These are phyloP conservation scores for Tortricodes alternella DNA, from an alignment of 2,888 invertebrate species.

Conservation along the genomic window DNA sequence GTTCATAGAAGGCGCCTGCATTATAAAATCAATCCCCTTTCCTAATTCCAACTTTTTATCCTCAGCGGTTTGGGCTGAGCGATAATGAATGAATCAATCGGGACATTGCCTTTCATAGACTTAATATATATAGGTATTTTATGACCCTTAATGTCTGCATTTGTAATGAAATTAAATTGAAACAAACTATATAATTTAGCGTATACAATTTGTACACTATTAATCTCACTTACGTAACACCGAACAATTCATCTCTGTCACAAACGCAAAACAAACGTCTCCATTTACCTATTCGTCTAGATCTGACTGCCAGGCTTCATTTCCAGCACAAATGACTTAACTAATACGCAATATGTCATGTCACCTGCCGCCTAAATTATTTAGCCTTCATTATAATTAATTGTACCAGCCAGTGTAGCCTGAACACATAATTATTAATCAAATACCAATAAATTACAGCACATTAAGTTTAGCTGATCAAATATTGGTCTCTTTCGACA, in stretches of 20 bases:
- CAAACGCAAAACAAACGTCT: not conserved
- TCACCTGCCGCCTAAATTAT: slow-evolving; percentile 14
- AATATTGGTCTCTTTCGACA: not conserved
- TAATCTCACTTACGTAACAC: too few species aligned
- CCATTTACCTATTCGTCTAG: not conserved
- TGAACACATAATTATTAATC: not conserved
- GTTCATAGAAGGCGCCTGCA: too few species aligned
- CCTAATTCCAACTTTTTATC: too few species aligned
- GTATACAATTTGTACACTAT: too few species aligned
- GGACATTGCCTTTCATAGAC: too few species aligned
- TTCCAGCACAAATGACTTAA: not conserved
- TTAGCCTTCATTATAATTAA: not conserved
- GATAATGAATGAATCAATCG: too few species aligned
- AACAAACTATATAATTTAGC: too few species aligned
- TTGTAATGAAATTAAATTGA: too few species aligned
- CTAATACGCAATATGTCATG: not conserved
- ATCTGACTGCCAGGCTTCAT: not conserved
- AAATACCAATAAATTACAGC: slow-evolving; percentile 8
- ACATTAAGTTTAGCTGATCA: not conserved
- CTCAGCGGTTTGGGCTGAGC: too few species aligned
- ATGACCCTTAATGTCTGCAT: too few species aligned
- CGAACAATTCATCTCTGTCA: not conserved
- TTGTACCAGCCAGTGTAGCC: not conserved
- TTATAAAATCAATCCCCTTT: too few species aligned
- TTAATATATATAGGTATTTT: too few species aligned